These are phyloP conservation scores for Cepaea hortensis DNA, from an alignment of 2,888 invertebrate genomes.

Conservation along the genomic window DNA sequence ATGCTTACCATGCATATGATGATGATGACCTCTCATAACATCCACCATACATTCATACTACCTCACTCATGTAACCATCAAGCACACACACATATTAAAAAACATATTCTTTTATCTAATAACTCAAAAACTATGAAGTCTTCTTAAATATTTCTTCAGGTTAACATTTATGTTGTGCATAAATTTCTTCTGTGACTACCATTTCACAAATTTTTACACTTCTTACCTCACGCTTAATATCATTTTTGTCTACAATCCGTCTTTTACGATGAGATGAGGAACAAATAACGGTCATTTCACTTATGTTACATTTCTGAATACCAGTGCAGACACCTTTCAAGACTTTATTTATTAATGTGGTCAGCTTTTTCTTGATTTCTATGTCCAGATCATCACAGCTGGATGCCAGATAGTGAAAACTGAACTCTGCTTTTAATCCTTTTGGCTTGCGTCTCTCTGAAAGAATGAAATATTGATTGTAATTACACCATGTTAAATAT, in stretches of 20 bases:
- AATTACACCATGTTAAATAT: background rate
- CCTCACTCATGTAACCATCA: no score
- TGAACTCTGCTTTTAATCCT: background rate
- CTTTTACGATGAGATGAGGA: background rate
- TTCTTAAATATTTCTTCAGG: no score
- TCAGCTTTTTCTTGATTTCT: background rate
- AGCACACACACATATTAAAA: no score
- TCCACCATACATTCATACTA: no score
- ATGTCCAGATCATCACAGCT: background rate
- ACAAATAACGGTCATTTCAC: background rate
- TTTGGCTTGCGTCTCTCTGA: background rate
- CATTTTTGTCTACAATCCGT: background rate
- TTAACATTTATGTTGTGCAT: no score
- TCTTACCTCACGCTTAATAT: background rate
- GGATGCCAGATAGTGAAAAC: background rate
- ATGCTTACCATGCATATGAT: no score
- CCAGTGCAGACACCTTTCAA: background rate
- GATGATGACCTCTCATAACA: no score
- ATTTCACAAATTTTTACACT: no score
- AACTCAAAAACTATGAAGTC: no score
- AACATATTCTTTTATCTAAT: no score
- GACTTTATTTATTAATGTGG: background rate
- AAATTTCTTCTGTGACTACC: no score
- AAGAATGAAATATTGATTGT: background rate
- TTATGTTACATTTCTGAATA: background rate